phyloP scores from a whole-genome alignment of 2,113 vertebrate species.

The Chamaea fasciata region DNA sequence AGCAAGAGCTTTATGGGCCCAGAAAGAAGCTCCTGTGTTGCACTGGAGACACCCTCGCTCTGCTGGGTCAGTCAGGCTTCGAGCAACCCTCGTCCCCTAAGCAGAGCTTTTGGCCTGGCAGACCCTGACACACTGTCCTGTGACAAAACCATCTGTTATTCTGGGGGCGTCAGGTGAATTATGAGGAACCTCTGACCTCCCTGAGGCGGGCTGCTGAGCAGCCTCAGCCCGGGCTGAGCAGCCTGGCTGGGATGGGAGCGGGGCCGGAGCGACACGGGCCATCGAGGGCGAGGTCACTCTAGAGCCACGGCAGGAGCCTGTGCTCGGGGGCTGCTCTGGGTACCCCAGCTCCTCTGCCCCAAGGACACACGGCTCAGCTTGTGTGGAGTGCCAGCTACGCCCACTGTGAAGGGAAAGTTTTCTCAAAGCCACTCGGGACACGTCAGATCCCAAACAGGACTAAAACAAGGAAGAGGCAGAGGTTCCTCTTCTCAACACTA shows the following conservation, averaged over 20 bases:
- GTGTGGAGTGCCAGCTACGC: fast-evolving
- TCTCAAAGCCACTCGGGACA: neutral
- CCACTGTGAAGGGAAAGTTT: fast-evolving
- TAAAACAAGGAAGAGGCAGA: neutral
- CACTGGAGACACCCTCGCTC: no score
- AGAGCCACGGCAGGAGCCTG: neutral
- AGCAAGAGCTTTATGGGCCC: neutral
- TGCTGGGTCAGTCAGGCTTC: neutral
- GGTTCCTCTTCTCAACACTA: neutral
- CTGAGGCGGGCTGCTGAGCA: fast-evolving
- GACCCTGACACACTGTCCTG: neutral
- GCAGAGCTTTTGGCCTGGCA: neutral
- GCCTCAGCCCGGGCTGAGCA: neutral
- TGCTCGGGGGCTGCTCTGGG: neutral
- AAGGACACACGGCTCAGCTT: neutral
- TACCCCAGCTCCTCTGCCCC: fast-evolving
- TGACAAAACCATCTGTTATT: neutral
- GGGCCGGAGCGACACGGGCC: neutral
- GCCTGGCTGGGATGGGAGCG: neutral
- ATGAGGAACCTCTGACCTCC: neutral
- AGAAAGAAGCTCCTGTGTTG: neutral
- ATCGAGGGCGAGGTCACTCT: neutral
- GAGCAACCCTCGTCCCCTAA: fast-evolving
- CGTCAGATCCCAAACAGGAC: neutral
- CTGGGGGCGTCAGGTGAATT: neutral